These are phyloP conservation scores for Venturia canescens DNA, from an alignment of 1,140 invertebrate genomes.

Conservation along the genomic window DNA sequence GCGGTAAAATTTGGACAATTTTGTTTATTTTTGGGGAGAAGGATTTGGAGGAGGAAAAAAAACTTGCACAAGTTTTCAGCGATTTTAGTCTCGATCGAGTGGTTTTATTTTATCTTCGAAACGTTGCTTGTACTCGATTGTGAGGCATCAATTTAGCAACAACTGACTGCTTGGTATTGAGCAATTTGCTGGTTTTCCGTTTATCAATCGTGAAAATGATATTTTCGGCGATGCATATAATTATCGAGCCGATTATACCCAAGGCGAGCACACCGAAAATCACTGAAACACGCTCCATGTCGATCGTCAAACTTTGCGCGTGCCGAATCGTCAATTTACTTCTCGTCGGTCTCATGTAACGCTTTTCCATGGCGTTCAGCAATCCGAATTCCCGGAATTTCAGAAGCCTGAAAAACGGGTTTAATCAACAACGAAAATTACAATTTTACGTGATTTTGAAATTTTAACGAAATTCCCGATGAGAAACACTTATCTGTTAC, in stretches of 20 bases:
- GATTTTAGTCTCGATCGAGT: too few species aligned
- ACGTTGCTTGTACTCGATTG: not conserved
- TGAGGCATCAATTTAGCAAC: not conserved
- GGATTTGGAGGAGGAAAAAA: too few species aligned
- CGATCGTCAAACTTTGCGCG: not conserved
- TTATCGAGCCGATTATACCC: constrained; percentile 5
- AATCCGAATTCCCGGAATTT: constrained; percentile 21
- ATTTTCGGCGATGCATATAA: constrained; percentile 27
- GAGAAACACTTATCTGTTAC: too few species aligned
- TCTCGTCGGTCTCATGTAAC: not conserved
- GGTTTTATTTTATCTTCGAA: too few species aligned
- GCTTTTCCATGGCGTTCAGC: not conserved
- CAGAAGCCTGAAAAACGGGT: not conserved
- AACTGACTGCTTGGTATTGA: not conserved
- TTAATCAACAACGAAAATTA: not conserved
- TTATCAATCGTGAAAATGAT: constrained; percentile 3
- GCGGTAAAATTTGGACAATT: too few species aligned
- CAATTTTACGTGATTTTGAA: not conserved
- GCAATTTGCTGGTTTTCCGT: not conserved
- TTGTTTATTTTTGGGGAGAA: too few species aligned
- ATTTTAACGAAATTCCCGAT: too few species aligned
- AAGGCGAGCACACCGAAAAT: constrained; percentile 8
- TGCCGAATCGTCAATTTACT: not conserved
- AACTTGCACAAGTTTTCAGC: too few species aligned
- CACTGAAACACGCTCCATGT: not conserved